A percentile compares a stretch with the other conserved stretches of the same genome.
phyloP scores from a whole-genome alignment of 2,797 vertebrate species.

The Triplophysa yarkandensis region DNA sequence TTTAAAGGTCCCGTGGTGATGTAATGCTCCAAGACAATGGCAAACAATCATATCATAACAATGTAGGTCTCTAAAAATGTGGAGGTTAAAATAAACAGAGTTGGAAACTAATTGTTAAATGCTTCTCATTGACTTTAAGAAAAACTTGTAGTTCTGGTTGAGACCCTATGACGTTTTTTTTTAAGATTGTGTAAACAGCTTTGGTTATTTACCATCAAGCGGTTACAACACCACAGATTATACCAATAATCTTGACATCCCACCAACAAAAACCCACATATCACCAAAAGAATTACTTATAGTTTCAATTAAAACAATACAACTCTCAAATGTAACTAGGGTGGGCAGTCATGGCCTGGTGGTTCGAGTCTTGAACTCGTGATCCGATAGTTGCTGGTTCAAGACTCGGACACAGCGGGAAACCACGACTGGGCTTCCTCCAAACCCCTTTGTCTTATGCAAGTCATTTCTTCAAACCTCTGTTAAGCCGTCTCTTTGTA shows the following conservation, averaged over 20 bases:
- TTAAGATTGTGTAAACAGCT: conserved; percentile 10
- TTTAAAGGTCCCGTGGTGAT: background rate
- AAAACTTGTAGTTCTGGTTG: background rate
- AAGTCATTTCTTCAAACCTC: too few relatives aligned
- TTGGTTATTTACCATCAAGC: background rate
- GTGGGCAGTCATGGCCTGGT: too few relatives aligned
- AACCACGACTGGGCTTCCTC: too few relatives aligned
- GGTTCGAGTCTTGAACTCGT: too few relatives aligned
- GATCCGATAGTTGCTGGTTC: too few relatives aligned
- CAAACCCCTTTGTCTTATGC: too few relatives aligned
- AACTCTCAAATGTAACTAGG: too few relatives aligned
- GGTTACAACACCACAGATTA: background rate
- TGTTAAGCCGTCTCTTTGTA: too few relatives aligned
- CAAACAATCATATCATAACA: background rate
- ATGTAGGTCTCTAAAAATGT: conserved; percentile 7
- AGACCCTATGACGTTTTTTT: background rate
- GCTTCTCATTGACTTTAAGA: background rate
- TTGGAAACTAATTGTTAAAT: conserved; percentile 8
- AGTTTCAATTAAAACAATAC: too few relatives aligned
- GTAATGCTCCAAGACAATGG: background rate
- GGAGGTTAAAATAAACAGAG: background rate
- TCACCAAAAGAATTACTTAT: too few relatives aligned
- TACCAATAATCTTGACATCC: background rate
- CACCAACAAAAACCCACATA: too few relatives aligned
- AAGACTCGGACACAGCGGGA: too few relatives aligned